These are phyloP conservation scores for Aulostomus chinensis DNA, from an alignment of 2,797 vertebrate species.

Conservation along the genomic window DNA sequence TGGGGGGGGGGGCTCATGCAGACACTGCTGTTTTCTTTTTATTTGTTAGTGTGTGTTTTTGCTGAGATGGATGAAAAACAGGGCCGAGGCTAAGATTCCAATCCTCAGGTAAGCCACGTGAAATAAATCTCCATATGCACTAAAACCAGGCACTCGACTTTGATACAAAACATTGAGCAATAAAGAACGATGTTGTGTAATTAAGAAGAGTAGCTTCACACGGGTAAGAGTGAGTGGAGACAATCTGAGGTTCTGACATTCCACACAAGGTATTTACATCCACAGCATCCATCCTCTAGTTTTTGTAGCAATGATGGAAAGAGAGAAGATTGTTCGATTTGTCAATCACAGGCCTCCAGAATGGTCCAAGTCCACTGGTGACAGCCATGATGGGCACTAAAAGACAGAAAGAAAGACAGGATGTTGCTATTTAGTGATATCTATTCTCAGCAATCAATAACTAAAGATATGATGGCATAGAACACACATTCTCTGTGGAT, in stretches of 20 bases:
- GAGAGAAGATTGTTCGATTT: constrained; percentile 52
- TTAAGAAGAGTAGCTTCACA: constrained; percentile 48
- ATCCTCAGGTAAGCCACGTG: constrained; percentile 25
- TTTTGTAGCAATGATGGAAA: constrained; percentile 59
- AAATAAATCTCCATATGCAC: constrained; percentile 29
- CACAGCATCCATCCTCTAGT: constrained; percentile 37
- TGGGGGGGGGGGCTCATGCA: constrained; percentile 30
- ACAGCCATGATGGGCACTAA: constrained; percentile 52
- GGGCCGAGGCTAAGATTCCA: constrained; percentile 1
- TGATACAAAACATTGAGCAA: constrained; percentile 32
- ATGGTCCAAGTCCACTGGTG: constrained; percentile 52
- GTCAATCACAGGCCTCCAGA: constrained; percentile 58
- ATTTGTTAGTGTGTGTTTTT: constrained; percentile 20
- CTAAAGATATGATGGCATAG: too few relatives aligned
- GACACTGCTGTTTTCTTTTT: constrained; percentile 5
- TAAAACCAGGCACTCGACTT: constrained; percentile 46
- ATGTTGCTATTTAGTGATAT: constrained; percentile 37
- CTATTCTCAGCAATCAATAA: constrained; percentile 47
- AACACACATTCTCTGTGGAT: too few relatives aligned
- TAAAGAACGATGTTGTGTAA: constrained; percentile 31
- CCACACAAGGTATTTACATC: constrained; percentile 56
- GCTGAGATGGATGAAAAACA: constrained; percentile 39
- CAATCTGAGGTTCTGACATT: constrained; percentile 68
- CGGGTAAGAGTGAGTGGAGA: constrained; percentile 41
- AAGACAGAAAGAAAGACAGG: constrained; percentile 46